Conservation (phyloP, 2,797 vertebrate species). For the Eulemur mongoz region DNA sequence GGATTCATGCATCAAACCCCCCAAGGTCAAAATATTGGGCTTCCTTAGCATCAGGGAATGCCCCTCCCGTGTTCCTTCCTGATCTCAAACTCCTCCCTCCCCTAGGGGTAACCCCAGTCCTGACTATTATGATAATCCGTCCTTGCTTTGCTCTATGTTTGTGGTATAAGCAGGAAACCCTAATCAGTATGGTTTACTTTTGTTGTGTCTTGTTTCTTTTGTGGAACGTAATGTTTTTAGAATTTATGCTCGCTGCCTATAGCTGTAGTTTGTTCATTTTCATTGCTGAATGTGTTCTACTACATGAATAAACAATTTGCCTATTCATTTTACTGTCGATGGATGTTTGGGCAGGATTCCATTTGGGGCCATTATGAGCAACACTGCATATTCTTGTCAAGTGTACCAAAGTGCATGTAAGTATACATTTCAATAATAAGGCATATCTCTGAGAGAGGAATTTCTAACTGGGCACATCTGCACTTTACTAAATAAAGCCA, state of each 20-base stretch:
- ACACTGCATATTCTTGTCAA: neutral
- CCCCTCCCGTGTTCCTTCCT: neutral
- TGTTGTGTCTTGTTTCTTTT: neutral
- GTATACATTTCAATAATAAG: neutral
- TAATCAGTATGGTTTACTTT: neutral
- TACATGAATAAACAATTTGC: neutral
- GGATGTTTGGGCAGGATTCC: neutral
- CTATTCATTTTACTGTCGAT: neutral
- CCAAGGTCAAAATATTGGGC: neutral
- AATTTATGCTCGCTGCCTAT: neutral
- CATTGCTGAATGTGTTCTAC: neutral
- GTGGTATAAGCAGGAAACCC: neutral
- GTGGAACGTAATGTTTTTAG: neutral
- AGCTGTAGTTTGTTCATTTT: neutral
- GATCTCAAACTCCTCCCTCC: neutral
- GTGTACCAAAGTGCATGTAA: neutral
- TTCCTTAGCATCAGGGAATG: neutral
- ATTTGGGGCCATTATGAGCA: neutral
- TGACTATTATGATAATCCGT: neutral
- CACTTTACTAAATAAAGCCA: neutral
- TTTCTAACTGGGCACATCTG: neutral
- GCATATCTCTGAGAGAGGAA: neutral
- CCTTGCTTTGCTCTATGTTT: neutral
- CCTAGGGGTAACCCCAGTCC: no score
- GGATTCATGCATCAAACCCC: neutral